Percentiles rank a stretch among this genome's conserved stretches.
phyloP scores from a whole-genome alignment of 2,888 invertebrate species.

The Cynaeus angustus region DNA sequence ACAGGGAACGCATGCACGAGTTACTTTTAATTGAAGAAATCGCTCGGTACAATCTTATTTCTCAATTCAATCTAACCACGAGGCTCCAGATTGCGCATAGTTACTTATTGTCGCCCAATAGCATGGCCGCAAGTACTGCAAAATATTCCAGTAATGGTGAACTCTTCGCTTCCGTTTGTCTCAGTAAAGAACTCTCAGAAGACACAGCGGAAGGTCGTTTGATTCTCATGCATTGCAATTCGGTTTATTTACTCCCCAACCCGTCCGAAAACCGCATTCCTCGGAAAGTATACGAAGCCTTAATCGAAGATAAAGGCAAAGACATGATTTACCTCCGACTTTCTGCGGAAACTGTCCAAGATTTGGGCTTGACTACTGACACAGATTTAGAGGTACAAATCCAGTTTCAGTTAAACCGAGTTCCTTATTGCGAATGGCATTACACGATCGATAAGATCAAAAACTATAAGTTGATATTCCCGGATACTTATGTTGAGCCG shows the following conservation, averaged over 20 bases:
- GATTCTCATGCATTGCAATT: conserved; percentile 84
- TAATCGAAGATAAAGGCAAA: conserved; percentile 85
- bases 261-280: conserved; percentile 48
- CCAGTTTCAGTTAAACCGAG: conserved; percentile 86
- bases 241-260: conserved; percentile 73
- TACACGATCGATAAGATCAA: conserved; percentile 85
- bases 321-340: conserved; percentile 84
- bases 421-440: conserved; percentile 90
- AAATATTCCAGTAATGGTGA: conserved; percentile 86
- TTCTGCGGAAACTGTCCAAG: conserved; percentile 79
- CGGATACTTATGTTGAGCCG: conserved; percentile 77
- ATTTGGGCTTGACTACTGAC: conserved; percentile 76
- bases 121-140: conserved; percentile 81
- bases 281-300: conserved; percentile 80
- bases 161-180: conserved; percentile 82
- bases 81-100: conserved; percentile 78
- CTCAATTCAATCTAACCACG: conserved; percentile 81
- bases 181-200: conserved; percentile 85
- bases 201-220: conserved; percentile 88
- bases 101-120: conserved; percentile 81
- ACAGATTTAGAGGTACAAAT: conserved; percentile 81
- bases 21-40: conserved; percentile 85
- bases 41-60: conserved; percentile 79
- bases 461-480: conserved; percentile 79
- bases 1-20: conserved; percentile 83